Evolutionary conservation across 2,113 vertebrate genomes (phyloP).

Genomic region (Tapirus terrestris): DNA sequence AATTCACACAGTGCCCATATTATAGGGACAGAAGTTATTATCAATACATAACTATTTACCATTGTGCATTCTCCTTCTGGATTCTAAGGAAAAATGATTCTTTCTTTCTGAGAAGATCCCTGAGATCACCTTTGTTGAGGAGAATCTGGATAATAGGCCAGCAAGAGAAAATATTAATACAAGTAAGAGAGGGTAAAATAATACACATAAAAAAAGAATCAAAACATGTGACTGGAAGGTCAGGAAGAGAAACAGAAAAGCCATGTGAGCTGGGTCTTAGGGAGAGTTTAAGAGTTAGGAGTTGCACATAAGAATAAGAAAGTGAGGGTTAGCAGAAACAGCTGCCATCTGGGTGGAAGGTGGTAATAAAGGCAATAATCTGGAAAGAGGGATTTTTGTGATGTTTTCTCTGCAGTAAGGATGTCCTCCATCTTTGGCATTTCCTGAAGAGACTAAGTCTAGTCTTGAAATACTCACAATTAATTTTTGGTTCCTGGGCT

Average conservation of each 20-base stretch:
- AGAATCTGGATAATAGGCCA: not conserved
- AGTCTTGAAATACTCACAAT: not conserved
- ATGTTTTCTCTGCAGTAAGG: not conserved
- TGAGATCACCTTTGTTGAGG: not conserved
- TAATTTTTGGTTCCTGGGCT: not conserved
- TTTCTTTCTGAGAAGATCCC: not conserved
- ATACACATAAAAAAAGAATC: not conserved
- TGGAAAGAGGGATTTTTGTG: not conserved
- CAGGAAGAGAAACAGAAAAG: not conserved
- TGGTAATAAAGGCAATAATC: not conserved
- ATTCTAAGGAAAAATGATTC: not conserved
- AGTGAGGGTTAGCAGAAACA: not conserved
- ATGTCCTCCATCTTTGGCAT: not conserved
- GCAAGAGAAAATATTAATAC: not conserved
- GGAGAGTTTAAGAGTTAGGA: not conserved
- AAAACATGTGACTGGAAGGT: not conserved
- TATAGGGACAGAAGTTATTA: not conserved
- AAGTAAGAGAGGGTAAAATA: not conserved
- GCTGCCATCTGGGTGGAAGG: not conserved
- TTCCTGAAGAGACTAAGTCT: not conserved
- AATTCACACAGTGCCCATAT: not conserved
- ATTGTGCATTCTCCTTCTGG: not conserved
- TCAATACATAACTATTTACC: not conserved
- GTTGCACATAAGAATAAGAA: not conserved
- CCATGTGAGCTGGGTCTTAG: not conserved